Percentiles rank a stretch among this genome's conserved stretches.
phyloP scores from a whole-genome alignment of 2,113 vertebrate genomes.

The Hyaena hyaena region DNA sequence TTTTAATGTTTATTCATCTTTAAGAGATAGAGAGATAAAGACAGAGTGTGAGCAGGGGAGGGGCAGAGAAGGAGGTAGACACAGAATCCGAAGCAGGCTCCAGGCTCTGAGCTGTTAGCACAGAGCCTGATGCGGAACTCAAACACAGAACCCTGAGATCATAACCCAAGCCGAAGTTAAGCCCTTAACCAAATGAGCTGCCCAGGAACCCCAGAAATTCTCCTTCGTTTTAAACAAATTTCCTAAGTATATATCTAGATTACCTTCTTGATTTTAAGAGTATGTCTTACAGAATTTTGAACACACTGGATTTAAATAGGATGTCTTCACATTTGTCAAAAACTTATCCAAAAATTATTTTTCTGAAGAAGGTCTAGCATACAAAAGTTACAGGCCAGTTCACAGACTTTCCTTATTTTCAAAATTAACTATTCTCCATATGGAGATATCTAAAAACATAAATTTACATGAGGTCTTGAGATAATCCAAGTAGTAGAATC shows the following conservation, averaged over 20 bases:
- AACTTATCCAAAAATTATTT: slow-evolving; percentile 4
- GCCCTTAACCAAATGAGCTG: too few species aligned
- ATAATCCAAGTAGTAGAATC: slow-evolving; percentile 61
- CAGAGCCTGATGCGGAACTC: too few species aligned
- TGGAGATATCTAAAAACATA: slow-evolving; percentile 42
- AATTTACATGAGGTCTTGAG: slow-evolving; percentile 55
- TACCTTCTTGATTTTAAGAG: background rate
- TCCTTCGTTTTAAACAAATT: background rate
- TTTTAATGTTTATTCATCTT: too few species aligned
- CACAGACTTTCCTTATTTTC: slow-evolving; percentile 16
- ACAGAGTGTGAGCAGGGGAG: too few species aligned
- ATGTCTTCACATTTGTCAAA: slow-evolving; percentile 19
- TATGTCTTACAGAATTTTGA: background rate
- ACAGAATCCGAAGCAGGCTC: too few species aligned
- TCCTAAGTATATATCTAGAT: background rate
- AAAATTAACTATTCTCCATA: slow-evolving; percentile 29
- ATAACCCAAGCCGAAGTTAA: too few species aligned
- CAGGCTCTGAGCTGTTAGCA: too few species aligned
- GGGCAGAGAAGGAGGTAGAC: too few species aligned
- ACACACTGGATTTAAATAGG: background rate
- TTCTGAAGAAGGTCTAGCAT: background rate
- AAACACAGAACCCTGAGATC: too few species aligned
- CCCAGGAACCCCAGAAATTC: background rate
- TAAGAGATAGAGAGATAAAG: too few species aligned
- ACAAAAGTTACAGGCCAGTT: slow-evolving; percentile 9